phyloP scores from a whole-genome alignment of 92 coral and sea anemone genomes.

The Phenganax subtilis region DNA sequence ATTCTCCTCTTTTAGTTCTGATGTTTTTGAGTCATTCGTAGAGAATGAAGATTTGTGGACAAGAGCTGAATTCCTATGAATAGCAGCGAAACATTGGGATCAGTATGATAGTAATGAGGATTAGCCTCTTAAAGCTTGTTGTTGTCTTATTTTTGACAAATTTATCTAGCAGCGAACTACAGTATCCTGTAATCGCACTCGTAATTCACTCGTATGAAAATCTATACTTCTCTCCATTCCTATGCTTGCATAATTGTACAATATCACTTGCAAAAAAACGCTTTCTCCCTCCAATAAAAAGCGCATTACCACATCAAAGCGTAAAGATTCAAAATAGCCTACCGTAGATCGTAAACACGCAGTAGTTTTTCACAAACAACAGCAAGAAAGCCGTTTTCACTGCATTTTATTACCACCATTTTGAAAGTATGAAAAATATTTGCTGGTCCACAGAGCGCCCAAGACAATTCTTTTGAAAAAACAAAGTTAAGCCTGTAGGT shows the following conservation, averaged over 20 bases:
- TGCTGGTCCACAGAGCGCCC: neutral
- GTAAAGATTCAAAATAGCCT: slow-evolving; percentile 8
- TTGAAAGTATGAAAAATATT: slow-evolving; percentile 25
- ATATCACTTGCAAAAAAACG: neutral
- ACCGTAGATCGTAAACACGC: slow-evolving; percentile 68
- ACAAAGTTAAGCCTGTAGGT: too few relatives aligned
- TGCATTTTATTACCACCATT: slow-evolving; percentile 64
- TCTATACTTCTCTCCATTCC: neutral
- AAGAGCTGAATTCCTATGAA: neutral
- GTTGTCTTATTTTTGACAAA: neutral
- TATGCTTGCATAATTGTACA: neutral
- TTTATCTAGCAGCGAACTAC: too few relatives aligned
- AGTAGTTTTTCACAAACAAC: slow-evolving; percentile 58
- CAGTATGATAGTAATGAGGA: neutral
- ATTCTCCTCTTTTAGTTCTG: neutral
- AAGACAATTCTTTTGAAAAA: too few relatives aligned
- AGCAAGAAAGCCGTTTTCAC: slow-evolving; percentile 63
- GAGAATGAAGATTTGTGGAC: slow-evolving; percentile 13
- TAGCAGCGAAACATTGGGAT: neutral
- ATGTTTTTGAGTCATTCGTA: neutral
- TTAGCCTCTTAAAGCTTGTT: neutral
- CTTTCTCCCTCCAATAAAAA: neutral
- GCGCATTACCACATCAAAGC: neutral
- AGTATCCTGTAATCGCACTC: too few relatives aligned
- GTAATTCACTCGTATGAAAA: too few relatives aligned